Conservation (phyloP, 2,797 vertebrate species). For the Phataginus tricuspis region DNA sequence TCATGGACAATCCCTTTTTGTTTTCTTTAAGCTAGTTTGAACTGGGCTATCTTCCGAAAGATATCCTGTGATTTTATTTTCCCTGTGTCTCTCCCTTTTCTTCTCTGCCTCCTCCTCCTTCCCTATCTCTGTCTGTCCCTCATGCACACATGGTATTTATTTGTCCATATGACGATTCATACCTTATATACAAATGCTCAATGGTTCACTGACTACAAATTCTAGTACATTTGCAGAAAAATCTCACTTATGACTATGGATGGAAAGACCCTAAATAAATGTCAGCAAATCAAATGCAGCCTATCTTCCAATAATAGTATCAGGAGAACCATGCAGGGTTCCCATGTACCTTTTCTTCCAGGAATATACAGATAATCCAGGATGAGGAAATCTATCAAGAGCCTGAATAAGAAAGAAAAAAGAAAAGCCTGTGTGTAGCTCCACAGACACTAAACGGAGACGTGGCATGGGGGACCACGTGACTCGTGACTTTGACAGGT, state of each 20-base stretch:
- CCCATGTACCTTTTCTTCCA: not conserved
- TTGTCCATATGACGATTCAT: not conserved
- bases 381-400: not conserved
- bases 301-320: not conserved
- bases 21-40: not conserved
- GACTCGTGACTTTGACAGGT: not conserved
- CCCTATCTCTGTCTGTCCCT: not conserved
- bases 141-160: not conserved
- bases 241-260: not conserved
- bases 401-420: not conserved
- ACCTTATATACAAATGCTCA: too few relatives aligned
- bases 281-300: not conserved
- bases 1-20: not conserved
- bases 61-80: not conserved
- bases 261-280: not conserved
- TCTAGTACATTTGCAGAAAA: not conserved
- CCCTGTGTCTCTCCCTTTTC: not conserved
- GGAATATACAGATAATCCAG: not conserved
- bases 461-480: not conserved
- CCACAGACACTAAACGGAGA: not conserved
- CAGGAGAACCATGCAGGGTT: not conserved
- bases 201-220: not conserved
- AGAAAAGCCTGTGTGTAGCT: not conserved
- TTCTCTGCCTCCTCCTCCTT: not conserved
- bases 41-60: not conserved